Percentiles rank a stretch among this genome's conserved stretches.
These are phyloP conservation scores for Gymnopithys bicolor DNA, from an alignment of 2,797 vertebrate genomes.

Conservation along the genomic window DNA sequence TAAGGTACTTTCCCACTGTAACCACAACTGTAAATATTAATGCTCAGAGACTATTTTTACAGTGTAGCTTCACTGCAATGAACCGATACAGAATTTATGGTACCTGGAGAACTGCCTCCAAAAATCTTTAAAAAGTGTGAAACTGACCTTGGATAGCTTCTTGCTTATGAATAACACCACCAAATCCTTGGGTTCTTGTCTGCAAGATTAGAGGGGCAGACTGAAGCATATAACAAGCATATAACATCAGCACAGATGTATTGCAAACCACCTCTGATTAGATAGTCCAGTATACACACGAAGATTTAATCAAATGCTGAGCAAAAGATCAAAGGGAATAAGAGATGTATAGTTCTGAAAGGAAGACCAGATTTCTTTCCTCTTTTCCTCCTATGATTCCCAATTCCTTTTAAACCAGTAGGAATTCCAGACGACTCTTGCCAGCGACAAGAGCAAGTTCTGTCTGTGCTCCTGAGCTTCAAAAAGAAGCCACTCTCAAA, in stretches of 20 bases:
- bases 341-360: not conserved
- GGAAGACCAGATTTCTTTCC: not conserved
- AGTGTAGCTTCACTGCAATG: not conserved
- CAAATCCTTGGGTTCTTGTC: constrained; percentile 5
- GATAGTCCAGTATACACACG: not conserved
- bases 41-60: constrained; percentile 2
- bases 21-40: constrained; percentile 25
- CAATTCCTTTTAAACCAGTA: constrained; percentile 45
- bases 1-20: not conserved
- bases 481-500: not conserved
- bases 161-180: not conserved
- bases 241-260: not conserved
- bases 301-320: constrained; percentile 44
- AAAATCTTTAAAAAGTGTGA: not conserved
- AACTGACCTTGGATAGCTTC: constrained; percentile 17
- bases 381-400: constrained; percentile 25
- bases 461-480: not conserved
- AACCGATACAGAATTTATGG: not conserved
- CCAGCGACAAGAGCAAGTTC: not conserved
- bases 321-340: constrained; percentile 52
- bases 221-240: not conserved
- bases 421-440: constrained; percentile 5
- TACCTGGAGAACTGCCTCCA: not conserved
- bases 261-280: constrained; percentile 4
- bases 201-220: constrained; percentile 5